Evolutionary conservation across 2,888 invertebrate genomes (phyloP).

Genomic region (Rotaria sp.): DNA sequence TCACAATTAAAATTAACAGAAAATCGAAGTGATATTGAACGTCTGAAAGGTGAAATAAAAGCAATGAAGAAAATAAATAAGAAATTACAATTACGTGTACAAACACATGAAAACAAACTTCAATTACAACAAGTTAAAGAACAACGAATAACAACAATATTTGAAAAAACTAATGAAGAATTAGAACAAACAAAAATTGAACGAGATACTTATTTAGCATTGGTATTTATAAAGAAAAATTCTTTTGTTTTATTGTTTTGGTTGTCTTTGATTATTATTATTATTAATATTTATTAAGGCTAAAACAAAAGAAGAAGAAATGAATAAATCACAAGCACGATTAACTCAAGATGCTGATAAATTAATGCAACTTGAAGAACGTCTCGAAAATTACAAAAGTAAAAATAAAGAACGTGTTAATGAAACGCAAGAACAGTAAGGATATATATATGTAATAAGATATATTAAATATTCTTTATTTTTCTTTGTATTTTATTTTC

Average conservation of each 20-base stretch:
- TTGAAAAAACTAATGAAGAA: constrained; percentile 42
- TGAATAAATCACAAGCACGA: constrained; percentile 47
- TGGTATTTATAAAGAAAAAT: constrained; percentile 44
- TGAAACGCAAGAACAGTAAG: constrained; percentile 48
- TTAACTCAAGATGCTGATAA: constrained; percentile 46
- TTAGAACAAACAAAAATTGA: constrained; percentile 51
- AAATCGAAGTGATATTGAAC: neutral
- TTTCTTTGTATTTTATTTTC: neutral
- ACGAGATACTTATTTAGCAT: constrained; percentile 49
- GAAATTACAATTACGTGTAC: constrained; percentile 48
- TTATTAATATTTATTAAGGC: neutral
- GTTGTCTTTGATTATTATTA: too few species aligned
- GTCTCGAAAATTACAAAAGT: constrained; percentile 49
- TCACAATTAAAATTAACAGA: neutral
- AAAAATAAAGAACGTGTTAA: constrained; percentile 48
- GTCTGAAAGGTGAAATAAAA: constrained; percentile 18
- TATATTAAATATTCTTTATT: too few species aligned
- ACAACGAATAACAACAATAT: constrained; percentile 47
- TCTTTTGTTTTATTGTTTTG: too few species aligned
- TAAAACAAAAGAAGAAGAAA: constrained; percentile 44
- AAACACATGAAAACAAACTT: constrained; percentile 47
- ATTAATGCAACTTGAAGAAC: constrained; percentile 49
- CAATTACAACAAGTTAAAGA: constrained; percentile 50
- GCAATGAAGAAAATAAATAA: constrained; percentile 42
- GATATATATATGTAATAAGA: too few species aligned